Conservation (phyloP, 2,797 vertebrate genomes). For the Pristis pectinata region DNA sequence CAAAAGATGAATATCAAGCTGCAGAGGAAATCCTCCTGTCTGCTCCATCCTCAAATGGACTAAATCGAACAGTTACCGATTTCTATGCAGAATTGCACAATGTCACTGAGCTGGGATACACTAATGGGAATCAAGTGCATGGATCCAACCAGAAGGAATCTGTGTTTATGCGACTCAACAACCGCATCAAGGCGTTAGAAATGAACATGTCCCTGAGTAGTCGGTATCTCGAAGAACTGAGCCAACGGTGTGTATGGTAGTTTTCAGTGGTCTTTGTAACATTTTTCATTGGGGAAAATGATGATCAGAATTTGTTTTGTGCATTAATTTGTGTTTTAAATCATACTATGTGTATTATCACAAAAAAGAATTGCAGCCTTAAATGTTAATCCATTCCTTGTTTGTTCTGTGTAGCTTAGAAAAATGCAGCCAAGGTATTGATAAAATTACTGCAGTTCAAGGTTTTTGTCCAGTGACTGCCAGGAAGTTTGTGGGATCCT, state of each 20-base stretch:
- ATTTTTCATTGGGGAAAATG: neutral
- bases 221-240: slow-evolving; percentile 94
- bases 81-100: slow-evolving; percentile 96
- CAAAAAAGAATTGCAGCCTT: neutral
- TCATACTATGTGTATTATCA: neutral
- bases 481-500: too few relatives aligned
- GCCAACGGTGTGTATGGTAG: slow-evolving; percentile 72
- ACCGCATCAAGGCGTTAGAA: slow-evolving; percentile 94
- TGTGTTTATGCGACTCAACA: slow-evolving; percentile 97
- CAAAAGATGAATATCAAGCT: slow-evolving; percentile 66
- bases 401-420: too few relatives aligned
- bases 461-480: too few relatives aligned
- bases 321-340: neutral
- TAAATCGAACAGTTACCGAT: slow-evolving; percentile 81
- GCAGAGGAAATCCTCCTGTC: slow-evolving; percentile 72
- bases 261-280: neutral
- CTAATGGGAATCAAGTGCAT: slow-evolving; percentile 71
- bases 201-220: slow-evolving; percentile 98
- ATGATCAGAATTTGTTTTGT: neutral
- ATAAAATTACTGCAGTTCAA: too few relatives aligned
- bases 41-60: slow-evolving; percentile 51
- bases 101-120: slow-evolving; percentile 70
- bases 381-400: neutral
- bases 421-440: too few relatives aligned
- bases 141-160: slow-evolving; percentile 97